Evolutionary conservation across 2,888 invertebrate genomes (phyloP).

Genomic region (Cacoxenus indagator): DNA sequence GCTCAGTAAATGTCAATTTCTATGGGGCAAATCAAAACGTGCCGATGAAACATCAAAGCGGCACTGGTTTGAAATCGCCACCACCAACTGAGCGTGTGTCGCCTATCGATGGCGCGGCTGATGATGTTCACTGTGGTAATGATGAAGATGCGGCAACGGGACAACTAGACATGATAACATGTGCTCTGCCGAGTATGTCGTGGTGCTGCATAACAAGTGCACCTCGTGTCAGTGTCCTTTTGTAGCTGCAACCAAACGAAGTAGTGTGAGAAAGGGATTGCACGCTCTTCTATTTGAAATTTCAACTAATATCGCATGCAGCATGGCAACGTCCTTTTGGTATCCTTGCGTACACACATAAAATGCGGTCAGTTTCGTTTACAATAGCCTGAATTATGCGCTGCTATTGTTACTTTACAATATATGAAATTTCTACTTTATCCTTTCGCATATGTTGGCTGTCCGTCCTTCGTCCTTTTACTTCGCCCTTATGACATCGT

Average conservation of each 20-base stretch:
- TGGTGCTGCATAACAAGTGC: conserved; percentile 9
- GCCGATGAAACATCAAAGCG: not conserved
- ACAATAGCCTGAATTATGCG: conserved; percentile 11
- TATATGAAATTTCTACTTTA: conserved; percentile 18
- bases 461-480: not conserved
- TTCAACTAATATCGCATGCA: conserved; percentile 16
- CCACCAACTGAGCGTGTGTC: conserved; percentile 14
- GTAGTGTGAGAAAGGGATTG: no score
- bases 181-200: not conserved
- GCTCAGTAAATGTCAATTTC: not conserved
- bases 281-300: no score
- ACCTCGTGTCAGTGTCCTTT: conserved; percentile 6
- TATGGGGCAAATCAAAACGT: not conserved
- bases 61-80: not conserved
- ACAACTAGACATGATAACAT: not conserved
- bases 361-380: conserved; percentile 1
- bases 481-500: conserved; percentile 1
- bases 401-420: conserved; percentile 10
- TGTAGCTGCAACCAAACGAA: no score
- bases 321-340: not conserved
- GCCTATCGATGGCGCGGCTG: not conserved
- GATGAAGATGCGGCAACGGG: not conserved
- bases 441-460: conserved; percentile 12
- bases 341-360: not conserved
- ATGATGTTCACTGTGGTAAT: not conserved